A percentile compares a stretch with the other conserved stretches of the same genome.
Evolutionary conservation across 2,113 vertebrate species (phyloP).

Genomic region (Grammomys surdaster): DNA sequence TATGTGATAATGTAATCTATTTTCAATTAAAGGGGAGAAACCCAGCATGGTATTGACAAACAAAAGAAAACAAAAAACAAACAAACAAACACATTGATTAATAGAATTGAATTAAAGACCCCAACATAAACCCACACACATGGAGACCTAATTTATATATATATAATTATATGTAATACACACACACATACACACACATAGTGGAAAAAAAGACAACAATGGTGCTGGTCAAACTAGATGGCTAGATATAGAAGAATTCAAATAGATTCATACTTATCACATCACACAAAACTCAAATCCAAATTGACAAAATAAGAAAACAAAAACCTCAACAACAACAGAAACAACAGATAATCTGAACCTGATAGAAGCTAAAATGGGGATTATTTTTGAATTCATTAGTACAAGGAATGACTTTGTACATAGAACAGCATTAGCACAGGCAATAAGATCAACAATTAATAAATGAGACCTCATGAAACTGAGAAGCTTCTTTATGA

Average conservation of each 20-base stretch:
- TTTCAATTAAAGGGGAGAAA: not conserved
- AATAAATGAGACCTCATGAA: no score
- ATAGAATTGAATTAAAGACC: not conserved
- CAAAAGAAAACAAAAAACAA: not conserved
- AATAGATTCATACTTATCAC: not conserved
- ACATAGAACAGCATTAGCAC: not conserved
- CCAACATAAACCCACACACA: not conserved
- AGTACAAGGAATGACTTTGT: not conserved
- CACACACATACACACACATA: no score
- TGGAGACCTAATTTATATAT: not conserved
- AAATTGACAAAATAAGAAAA: not conserved
- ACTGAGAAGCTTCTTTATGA: not conserved
- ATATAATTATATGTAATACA: no score
- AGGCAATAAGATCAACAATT: not conserved
- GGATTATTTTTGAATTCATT: no score
- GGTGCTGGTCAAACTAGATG: not conserved
- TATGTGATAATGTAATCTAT: not conserved
- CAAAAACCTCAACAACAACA: not conserved
- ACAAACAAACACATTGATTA: not conserved
- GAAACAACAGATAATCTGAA: not conserved
- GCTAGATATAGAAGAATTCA: not conserved
- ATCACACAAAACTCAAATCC: not conserved
- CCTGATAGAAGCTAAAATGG: not conserved
- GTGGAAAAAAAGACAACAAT: not conserved
- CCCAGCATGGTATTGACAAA: not conserved